phyloP scores from a whole-genome alignment of 2,888 invertebrate species.

The Heliconius hortense region DNA sequence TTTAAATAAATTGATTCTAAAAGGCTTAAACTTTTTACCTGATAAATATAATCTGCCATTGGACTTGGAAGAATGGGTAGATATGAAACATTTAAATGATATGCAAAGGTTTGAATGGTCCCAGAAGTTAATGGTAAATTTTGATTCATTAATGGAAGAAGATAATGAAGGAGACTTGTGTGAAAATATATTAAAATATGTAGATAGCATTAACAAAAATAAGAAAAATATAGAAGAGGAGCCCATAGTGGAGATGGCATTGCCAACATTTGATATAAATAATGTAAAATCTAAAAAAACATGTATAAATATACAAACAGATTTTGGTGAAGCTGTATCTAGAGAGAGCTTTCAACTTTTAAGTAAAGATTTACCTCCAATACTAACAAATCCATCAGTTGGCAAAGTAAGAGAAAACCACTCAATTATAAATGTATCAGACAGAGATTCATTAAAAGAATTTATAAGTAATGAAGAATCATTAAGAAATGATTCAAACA shows the following conservation, averaged over 20 bases:
- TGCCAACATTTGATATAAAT: conserved; percentile 29
- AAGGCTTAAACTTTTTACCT: conserved; percentile 78
- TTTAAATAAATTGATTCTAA: conserved; percentile 60
- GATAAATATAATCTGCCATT: conserved; percentile 66
- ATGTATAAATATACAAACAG: conserved; percentile 43
- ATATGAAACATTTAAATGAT: conserved; percentile 71
- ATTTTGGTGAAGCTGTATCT: conserved; percentile 56
- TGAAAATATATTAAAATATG: conserved; percentile 65
- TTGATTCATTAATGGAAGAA: conserved; percentile 51
- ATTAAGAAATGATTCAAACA: conserved; percentile 58
- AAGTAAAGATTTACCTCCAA: conserved; percentile 40
- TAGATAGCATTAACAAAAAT: conserved; percentile 57
- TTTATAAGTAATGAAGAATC: conserved; percentile 67
- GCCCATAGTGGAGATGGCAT: conserved; percentile 30
- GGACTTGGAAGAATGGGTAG: conserved; percentile 75
- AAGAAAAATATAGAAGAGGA: conserved; percentile 39
- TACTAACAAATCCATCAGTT: conserved; percentile 29
- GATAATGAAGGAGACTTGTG: conserved; percentile 56
- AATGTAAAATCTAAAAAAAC: conserved; percentile 28
- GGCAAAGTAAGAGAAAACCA: conserved; percentile 47
- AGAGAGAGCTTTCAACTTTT: conserved; percentile 54
- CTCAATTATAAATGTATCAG: conserved; percentile 56
- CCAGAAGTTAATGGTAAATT: conserved; percentile 52
- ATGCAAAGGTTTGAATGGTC: conserved; percentile 68
- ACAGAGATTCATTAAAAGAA: conserved; percentile 53